These are phyloP conservation scores for Uropsilus gracilis DNA, from an alignment of 2,113 vertebrate species.

Conservation along the genomic window DNA sequence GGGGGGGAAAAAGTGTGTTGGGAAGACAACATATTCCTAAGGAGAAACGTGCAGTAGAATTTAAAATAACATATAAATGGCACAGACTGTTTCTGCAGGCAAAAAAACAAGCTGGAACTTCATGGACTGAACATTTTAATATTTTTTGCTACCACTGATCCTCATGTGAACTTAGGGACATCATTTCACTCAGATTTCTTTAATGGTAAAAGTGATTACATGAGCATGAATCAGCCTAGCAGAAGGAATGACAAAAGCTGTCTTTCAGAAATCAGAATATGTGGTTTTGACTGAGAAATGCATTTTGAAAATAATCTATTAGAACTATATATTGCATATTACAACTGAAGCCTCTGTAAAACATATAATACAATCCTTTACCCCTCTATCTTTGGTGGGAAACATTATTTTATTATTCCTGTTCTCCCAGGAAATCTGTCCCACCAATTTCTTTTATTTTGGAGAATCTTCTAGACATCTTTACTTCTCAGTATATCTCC, in stretches of 20 bases:
- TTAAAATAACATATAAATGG: constrained; percentile 68
- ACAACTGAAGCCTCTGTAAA: constrained; percentile 28
- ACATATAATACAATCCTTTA: background rate
- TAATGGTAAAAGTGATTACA: constrained; percentile 49
- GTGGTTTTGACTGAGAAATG: background rate
- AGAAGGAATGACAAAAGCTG: constrained; percentile 39
- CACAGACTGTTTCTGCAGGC: background rate
- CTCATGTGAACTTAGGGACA: background rate
- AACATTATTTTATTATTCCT: background rate
- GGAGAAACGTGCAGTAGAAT: constrained; percentile 30
- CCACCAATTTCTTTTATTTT: background rate
- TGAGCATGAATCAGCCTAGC: background rate
- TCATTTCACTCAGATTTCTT: constrained; percentile 2
- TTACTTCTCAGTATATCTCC: background rate
- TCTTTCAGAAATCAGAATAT: background rate
- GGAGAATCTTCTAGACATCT: background rate
- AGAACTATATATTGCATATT: background rate
- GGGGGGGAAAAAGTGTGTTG: background rate
- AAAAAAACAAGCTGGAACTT: background rate
- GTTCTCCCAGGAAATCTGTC: background rate
- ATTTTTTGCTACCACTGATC: background rate
- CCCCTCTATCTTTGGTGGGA: background rate
- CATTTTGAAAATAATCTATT: constrained; percentile 58
- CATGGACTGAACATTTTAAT: background rate
- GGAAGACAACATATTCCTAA: constrained; percentile 49